Conservation (phyloP, 2,113 vertebrate genomes). For the Sardina pilchardus region DNA sequence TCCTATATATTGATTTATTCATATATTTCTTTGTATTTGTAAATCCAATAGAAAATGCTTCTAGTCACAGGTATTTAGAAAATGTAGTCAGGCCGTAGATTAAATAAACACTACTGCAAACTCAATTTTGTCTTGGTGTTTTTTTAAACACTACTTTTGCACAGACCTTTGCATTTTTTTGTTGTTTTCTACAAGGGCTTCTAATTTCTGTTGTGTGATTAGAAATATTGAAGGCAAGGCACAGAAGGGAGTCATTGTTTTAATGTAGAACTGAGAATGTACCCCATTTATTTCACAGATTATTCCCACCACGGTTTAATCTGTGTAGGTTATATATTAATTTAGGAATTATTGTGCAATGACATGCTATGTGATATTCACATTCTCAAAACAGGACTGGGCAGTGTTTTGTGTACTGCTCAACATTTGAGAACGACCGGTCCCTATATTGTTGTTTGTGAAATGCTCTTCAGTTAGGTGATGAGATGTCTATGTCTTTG, state of each 20-base stretch:
- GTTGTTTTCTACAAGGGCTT: too few relatives aligned
- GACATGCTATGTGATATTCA: background rate
- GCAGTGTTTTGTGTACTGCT: background rate
- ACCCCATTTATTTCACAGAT: too few relatives aligned
- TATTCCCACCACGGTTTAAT: background rate
- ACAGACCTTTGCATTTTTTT: background rate
- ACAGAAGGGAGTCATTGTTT: background rate
- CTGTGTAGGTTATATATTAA: background rate
- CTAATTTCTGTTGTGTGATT: background rate
- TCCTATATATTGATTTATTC: background rate
- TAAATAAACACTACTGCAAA: background rate
- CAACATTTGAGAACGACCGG: too few relatives aligned
- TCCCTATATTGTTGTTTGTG: background rate
- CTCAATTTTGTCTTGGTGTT: background rate
- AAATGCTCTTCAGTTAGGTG: background rate
- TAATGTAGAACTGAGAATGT: too few relatives aligned
- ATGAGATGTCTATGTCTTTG: slow-evolving; percentile 39
- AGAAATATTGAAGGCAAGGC: background rate
- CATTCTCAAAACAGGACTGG: background rate
- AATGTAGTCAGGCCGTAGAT: background rate
- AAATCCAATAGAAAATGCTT: background rate
- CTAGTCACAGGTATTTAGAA: background rate
- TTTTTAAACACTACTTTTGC: background rate
- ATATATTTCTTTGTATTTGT: background rate
- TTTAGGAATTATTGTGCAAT: background rate